Evolutionary conservation across 1,140 invertebrate genomes (phyloP).

Genomic region (Drosophila oshimai): DNA sequence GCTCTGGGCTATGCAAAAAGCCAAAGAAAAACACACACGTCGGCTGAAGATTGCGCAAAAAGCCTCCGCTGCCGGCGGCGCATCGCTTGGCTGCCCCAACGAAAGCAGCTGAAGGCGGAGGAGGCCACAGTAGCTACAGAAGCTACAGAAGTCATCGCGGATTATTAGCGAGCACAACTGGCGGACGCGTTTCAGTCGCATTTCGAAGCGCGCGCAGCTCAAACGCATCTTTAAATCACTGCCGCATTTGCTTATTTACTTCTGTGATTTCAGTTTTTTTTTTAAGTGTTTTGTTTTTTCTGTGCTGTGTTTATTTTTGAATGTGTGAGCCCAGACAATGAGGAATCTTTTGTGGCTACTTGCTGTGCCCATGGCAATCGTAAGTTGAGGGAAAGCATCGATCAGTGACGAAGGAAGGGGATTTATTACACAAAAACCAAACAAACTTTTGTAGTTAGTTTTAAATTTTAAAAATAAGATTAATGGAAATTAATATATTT

Average conservation of each 20-base stretch:
- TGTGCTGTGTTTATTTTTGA: background rate
- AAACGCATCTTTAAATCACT: slow-evolving; percentile 17
- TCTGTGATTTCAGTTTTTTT: background rate
- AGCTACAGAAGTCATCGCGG: slow-evolving; percentile 5
- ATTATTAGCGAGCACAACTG: slow-evolving; percentile 58
- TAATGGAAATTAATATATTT: too few species aligned
- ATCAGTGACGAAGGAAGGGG: background rate
- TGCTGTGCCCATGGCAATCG: slow-evolving; percentile 38
- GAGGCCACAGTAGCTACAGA: slow-evolving; percentile 3
- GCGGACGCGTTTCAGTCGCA: slow-evolving; percentile 62
- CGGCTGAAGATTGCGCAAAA: slow-evolving; percentile 60
- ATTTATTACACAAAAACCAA: background rate
- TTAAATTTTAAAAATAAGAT: too few species aligned
- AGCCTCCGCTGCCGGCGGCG: slow-evolving; percentile 28
- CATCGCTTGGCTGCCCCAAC: slow-evolving; percentile 70
- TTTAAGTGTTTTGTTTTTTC: too few species aligned
- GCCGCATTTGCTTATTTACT: background rate
- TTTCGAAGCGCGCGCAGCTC: slow-evolving; percentile 47
- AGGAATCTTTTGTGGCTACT: slow-evolving; percentile 23
- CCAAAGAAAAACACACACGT: slow-evolving; percentile 15
- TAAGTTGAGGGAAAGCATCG: slow-evolving; percentile 14
- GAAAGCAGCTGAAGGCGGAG: slow-evolving; percentile 43
- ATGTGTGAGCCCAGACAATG: slow-evolving; percentile 23
- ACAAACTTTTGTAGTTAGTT: too few species aligned
- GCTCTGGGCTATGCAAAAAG: slow-evolving; percentile 25